Base-by-base conservation (phyloP, 2,888 invertebrate genomes). In the Cenopis cana region DNA sequence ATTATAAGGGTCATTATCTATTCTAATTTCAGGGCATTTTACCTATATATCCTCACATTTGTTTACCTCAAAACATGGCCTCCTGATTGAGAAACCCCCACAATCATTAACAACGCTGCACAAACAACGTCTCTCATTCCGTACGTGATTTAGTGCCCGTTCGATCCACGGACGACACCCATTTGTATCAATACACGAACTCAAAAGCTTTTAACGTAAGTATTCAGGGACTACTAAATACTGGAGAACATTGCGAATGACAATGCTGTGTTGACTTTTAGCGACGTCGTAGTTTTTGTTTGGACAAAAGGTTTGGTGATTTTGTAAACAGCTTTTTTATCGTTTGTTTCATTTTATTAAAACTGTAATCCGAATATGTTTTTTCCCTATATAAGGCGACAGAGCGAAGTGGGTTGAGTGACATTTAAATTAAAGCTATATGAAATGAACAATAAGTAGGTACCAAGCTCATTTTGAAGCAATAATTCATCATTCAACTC, bases 181-280 rank as follows among this genome's bases (percentile, higher is more conserved):
- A 88, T 93, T 92, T 90, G 86, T 93, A 89, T 92, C 91, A 91
- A 92, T 92, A 85, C 81, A 82, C 78, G 79, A 67, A 73, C 78
- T 79, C 78, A 91, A 91, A 91, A 89, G 85, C 89, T 89, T 90
- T 91, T 89, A 89, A 82, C 85, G 83, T 74, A 81, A 86, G 84
- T 86, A 86, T 86, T 85, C 82, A 83, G 81, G 82, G 79, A 75
- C 77, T 81, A 82, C 81, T 66, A 79, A 76, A 76, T 76, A 76
- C 75, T 74, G 81, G 77, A 84, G 83, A 76, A 74, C 49, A 65
- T 46, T 65, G 57, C 14, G 50, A 57, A 57, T 38, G 69, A 64
- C 68, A 66, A 56, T 57, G 33, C 33, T 36, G 14, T 49, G 68
- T 61, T 62, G 62, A 69, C 61, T 62, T 62, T 61, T 68, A 52